Base-by-base conservation (phyloP, 2,797 vertebrate genomes). In the Chelon labrosus region DNA sequence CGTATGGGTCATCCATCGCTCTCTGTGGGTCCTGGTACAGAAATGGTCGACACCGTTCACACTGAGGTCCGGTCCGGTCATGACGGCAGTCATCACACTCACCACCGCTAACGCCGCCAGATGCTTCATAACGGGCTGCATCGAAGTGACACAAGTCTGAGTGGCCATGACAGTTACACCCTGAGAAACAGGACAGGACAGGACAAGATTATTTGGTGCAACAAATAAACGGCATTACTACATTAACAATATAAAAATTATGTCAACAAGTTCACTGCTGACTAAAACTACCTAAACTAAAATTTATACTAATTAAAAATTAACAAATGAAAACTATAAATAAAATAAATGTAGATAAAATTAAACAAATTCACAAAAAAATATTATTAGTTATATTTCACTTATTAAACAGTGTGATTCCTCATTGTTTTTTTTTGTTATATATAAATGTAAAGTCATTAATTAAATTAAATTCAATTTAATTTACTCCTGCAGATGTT, bases 141-240 rank as follows among this genome's bases (percentile, higher is more conserved):
- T 98, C 93, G 39, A 98, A 98, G 88, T 95, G 95, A 70, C 97
- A 98, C 0, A 70, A 93, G 64, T 94, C 92, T 0, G 96, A 95
- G 80, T 97, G 97, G 20, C 94, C 79, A 0, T 96, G 94, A 84
- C 97, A 98, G 84, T 93, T 91, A 69, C 97, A 98, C 2, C 89
- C 97, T 97, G 22, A 72, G 16, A 51, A 38, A 60, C 46, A 19
- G 5, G 2, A 71, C 0, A 60, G 0, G 7, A 17, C 0, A 42
- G 41, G 41, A 17, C 0, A 42, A 9, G 41, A 41, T 41, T 13
- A 41, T 13, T 4, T 4, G 2, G 1, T 41, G 11, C 25, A 4
- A 27, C 25, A 27, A 27, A 27, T 27, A 27, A 27, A 27, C 4
- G 25, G 38, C 7, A 39, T 39, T 39, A 39, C 12, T 39, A 10